A percentile compares a stretch with the other conserved stretches of the same genome.
Evolutionary conservation across 2,797 vertebrate species (phyloP).

Genomic region (Coregonus sp.): DNA sequence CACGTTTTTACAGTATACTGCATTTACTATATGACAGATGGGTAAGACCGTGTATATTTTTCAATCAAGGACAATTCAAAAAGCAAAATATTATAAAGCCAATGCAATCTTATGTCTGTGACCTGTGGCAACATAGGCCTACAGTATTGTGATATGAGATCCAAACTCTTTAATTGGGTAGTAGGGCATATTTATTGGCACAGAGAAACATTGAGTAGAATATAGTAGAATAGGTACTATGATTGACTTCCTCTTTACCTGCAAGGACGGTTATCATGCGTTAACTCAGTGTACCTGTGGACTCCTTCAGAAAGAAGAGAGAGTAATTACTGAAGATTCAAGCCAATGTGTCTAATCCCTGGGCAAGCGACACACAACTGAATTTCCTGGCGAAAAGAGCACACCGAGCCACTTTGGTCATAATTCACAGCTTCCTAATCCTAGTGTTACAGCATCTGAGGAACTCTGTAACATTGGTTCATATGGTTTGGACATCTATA

Average conservation of each 20-base stretch:
- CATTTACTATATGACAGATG: neutral
- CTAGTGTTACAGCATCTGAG: neutral
- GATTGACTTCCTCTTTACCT: conserved; percentile 12
- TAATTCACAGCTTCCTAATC: neutral
- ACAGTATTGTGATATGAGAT: neutral
- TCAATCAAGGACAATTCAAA: neutral
- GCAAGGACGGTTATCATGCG: conserved; percentile 21
- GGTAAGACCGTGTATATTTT: neutral
- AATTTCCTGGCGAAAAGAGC: neutral
- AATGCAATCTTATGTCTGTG: neutral
- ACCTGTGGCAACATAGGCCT: neutral
- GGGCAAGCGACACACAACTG: neutral
- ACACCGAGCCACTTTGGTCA: neutral
- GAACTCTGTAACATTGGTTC: neutral
- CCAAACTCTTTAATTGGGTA: neutral
- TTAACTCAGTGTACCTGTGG: conserved; percentile 12
- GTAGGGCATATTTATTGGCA: neutral
- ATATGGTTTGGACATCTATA: neutral
- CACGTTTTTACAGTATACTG: neutral
- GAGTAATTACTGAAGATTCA: conserved; percentile 13
- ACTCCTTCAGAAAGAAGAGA: conserved; percentile 10
- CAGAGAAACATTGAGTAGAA: neutral
- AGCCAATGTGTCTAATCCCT: neutral
- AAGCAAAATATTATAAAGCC: neutral
- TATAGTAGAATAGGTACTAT: neutral